Evolutionary conservation across 2,113 vertebrate species (phyloP).

Genomic region (Hypocryptadius cinnamomeus): DNA sequence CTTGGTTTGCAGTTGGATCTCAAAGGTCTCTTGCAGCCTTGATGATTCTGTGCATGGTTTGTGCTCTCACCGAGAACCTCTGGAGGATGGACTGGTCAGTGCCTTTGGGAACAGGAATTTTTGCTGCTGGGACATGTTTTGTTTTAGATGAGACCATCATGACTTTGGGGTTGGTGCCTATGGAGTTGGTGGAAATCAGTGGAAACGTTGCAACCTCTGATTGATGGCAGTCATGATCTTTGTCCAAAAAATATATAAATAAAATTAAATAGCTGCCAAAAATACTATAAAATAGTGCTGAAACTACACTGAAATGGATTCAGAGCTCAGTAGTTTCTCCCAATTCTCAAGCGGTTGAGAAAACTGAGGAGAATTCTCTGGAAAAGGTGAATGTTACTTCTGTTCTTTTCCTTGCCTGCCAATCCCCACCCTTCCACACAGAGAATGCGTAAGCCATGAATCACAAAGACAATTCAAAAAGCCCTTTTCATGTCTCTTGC

Average conservation of each 20-base stretch:
- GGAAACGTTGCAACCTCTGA: neutral
- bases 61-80: neutral
- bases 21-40: neutral
- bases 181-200: neutral
- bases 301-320: neutral
- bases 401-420: neutral
- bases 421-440: neutral
- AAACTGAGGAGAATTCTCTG: neutral
- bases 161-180: neutral
- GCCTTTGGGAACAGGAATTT: neutral
- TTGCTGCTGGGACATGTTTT: neutral
- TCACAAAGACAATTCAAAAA: neutral
- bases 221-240: neutral
- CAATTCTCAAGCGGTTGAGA: neutral
- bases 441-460: neutral
- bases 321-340: neutral
- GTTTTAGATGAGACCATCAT: neutral
- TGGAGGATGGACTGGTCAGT: fast-evolving
- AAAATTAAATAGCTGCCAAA: neutral
- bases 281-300: neutral
- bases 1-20: fast-evolving
- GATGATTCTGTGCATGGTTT: neutral
- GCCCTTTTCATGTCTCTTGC: neutral
- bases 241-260: neutral
- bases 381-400: neutral